phyloP scores from a whole-genome alignment of 2,888 invertebrate species.

The Eilema caniola region DNA sequence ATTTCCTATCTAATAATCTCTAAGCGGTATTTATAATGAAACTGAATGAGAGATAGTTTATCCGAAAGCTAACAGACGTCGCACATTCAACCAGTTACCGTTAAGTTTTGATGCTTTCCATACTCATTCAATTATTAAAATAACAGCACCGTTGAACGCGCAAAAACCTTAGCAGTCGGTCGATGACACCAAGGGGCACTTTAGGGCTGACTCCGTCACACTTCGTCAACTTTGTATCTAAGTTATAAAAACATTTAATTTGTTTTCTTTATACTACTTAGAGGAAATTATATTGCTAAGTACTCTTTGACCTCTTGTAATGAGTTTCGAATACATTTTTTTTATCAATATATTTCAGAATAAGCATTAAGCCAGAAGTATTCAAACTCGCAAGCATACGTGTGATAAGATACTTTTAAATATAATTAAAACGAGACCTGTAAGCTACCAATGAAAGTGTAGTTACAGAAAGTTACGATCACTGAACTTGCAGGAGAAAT shows the following conservation, averaged over 20 bases:
- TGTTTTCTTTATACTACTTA: constrained; percentile 55
- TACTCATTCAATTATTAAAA: constrained; percentile 84
- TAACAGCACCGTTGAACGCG: constrained; percentile 81
- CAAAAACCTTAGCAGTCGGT: constrained; percentile 83
- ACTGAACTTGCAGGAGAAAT: constrained; percentile 64
- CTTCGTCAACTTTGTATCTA: constrained; percentile 68
- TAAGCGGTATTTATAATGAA: constrained; percentile 8
- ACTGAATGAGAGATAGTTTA: constrained; percentile 33
- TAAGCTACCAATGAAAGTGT: constrained; percentile 64
- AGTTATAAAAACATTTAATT: constrained; percentile 60
- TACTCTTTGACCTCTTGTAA: constrained; percentile 28
- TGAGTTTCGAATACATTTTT: constrained; percentile 33
- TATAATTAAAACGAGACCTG: constrained; percentile 73
- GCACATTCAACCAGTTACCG: constrained; percentile 64
- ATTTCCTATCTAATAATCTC: constrained; percentile 3
- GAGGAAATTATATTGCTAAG: constrained; percentile 27
- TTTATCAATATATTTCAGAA: not conserved
- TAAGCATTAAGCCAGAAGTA: not conserved
- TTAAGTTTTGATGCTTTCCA: constrained; percentile 74
- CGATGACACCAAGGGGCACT: constrained; percentile 83
- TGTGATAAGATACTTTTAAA: constrained; percentile 37
- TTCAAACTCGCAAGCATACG: not conserved
- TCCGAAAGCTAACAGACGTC: constrained; percentile 48
- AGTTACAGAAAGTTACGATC: constrained; percentile 58
- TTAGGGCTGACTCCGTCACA: constrained; percentile 82